Base-by-base conservation (phyloP, 2,797 vertebrate species). In the Lerista edwardsae region DNA sequence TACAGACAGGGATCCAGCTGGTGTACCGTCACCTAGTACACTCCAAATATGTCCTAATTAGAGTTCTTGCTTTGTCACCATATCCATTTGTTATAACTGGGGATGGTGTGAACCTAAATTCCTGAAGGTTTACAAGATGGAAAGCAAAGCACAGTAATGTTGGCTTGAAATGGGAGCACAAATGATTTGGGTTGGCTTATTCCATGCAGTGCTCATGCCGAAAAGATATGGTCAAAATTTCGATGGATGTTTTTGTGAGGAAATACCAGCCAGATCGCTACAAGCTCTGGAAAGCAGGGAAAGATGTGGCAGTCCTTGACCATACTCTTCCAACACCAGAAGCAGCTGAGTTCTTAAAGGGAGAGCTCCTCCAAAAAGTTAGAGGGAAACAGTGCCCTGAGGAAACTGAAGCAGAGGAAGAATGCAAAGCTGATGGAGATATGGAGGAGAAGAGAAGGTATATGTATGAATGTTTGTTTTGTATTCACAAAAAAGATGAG, bases 181-280 rank as follows among this genome's bases (percentile, higher is more conserved):
- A 67, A 23, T 86, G 44, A 3, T 31, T 75, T 90, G 71, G 86
- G 11, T 27, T 83, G n/a, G 0, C 88, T 25, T 84, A 5, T 86
- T n/a, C 83, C 31, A 75, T 92, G 77, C 93, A 99, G 99, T 99
- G 99, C 91, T 98, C 98, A 0, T 99, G 99, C 88, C 97, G 98
- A 68, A 98, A 99, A 92, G 99, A 99, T 91, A 98, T 98, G 97
- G 99, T 99, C 91, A 99, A 99, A 95, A 99, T 99, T 88, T 98
- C 98, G 80, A 99, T 99, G 98, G 99, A 99, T 4, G 96, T 98
- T 77, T 99, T 99, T 88, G 98, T 99, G 83, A 96, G 96, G 86
- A 98, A 98, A 94, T 99, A 98, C 92, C 99, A 99, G 93, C 98
- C 98, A 0, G 98, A 99, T 27, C 97, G 98, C 41, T 99, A 99